phyloP scores from a whole-genome alignment of 2,888 invertebrate genomes.

The Drosophila dives region DNA sequence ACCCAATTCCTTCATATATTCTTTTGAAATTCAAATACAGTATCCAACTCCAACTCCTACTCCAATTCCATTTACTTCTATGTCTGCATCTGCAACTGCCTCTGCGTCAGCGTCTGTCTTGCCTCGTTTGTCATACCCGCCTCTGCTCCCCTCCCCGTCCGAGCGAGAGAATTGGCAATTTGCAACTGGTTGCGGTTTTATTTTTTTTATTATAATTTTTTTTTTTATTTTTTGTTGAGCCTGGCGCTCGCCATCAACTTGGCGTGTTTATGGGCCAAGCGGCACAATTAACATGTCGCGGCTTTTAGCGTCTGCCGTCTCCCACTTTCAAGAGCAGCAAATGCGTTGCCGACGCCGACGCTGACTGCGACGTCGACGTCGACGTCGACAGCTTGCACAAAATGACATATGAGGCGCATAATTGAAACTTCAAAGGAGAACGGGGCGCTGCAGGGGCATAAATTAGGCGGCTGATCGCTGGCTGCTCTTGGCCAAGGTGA shows the following conservation, averaged over 20 bases:
- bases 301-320: slow-evolving; percentile 72
- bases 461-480: slow-evolving; percentile 75
- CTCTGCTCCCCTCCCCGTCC: rapidly evolving
- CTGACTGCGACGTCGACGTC: slow-evolving; percentile 12
- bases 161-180: slow-evolving; percentile 2
- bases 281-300: slow-evolving; percentile 83
- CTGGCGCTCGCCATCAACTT: slow-evolving; percentile 82
- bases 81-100: neutral
- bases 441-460: slow-evolving; percentile 73
- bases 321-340: slow-evolving; percentile 33
- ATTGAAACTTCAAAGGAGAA: slow-evolving; percentile 82
- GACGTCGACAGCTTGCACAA: slow-evolving; percentile 66
- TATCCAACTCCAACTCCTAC: neutral
- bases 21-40: slow-evolving; percentile 1
- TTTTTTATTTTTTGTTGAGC: slow-evolving; percentile 34
- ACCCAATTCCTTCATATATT: neutral
- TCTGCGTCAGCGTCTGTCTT: slow-evolving; percentile 2
- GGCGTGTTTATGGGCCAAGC: slow-evolving; percentile 81
- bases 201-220: slow-evolving; percentile 33
- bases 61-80: slow-evolving; percentile 1
- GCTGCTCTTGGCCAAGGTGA: slow-evolving; percentile 45
- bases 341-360: slow-evolving; percentile 18
- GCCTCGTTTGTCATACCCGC: slow-evolving; percentile 2
- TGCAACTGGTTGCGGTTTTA: slow-evolving; percentile 31
- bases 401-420: slow-evolving; percentile 82